A percentile compares a stretch with the other conserved stretches of the same genome.
phyloP scores from a whole-genome alignment of 2,113 vertebrate genomes.

The Pedionomus torquatus region DNA sequence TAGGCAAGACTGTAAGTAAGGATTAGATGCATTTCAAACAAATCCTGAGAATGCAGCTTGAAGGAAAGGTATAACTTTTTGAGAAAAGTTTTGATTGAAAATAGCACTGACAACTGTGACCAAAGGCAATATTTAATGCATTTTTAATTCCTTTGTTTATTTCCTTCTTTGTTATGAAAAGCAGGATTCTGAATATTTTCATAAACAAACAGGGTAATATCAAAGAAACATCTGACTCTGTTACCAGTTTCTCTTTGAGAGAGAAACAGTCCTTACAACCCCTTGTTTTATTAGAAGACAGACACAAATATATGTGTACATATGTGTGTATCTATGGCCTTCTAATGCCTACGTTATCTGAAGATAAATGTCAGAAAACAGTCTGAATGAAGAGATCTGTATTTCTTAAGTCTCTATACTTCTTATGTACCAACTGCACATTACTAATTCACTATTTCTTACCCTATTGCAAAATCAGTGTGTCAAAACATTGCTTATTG shows the following conservation, averaged over 20 bases:
- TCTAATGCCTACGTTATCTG: not conserved
- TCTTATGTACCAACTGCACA: slow-evolving; percentile 31
- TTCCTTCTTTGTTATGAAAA: not conserved
- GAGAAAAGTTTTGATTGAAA: not conserved
- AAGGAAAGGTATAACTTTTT: not conserved
- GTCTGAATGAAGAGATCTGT: slow-evolving; percentile 31
- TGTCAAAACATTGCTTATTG: slow-evolving; percentile 32
- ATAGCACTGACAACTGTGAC: not conserved
- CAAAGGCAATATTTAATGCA: not conserved
- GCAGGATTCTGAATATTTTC: not conserved
- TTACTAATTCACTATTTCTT: not conserved
- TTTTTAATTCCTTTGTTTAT: not conserved
- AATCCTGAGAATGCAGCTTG: not conserved
- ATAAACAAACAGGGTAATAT: not conserved
- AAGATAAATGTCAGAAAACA: not conserved
- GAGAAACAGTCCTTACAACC: not conserved
- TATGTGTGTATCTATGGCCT: not conserved
- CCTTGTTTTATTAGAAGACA: not conserved
- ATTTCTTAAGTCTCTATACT: slow-evolving; percentile 40
- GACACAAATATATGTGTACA: not conserved
- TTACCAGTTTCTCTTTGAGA: not conserved
- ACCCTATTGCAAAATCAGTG: slow-evolving; percentile 11
- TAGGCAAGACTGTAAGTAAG: not conserved
- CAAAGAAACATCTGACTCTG: not conserved
- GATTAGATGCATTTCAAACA: not conserved